Base-by-base conservation (phyloP, 2,888 invertebrate species). In the Thyatira batis region DNA sequence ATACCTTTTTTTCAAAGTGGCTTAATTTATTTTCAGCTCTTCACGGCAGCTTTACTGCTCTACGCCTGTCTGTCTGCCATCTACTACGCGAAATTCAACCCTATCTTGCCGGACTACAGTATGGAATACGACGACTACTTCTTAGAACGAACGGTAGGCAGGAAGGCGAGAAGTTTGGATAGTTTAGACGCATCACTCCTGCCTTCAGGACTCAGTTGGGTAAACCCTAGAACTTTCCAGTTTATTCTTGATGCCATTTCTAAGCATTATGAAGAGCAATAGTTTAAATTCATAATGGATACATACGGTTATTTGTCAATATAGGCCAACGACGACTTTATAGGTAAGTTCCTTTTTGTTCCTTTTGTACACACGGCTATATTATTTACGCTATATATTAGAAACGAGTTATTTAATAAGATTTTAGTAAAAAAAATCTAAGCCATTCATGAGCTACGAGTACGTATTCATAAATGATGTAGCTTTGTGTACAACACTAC, bases 71-170 rank as follows among this genome's bases (percentile, higher is more conserved):
- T 97, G 70, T 97, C 97, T 1, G 97, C 97, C 53, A 95, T 97
- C 75, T 97, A 97, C 86, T 97, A 96, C 86, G 96, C 97, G 51
- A 97, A 97, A 85, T 96, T 97, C 80, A 97, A 97, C 85, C 96
- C 96, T 49, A 93, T 96, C 57, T 92, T 95, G n/a, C 94, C 95
- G 53, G 96, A 96, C 82, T 95, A 95, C 80, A 95, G 95, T 71
- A 92, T 93, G 78, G 94, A 95, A 71, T 95, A 96, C 76, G 94
- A 94, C 55, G 95, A 95, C 78, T 95, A 96, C 76, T 94, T 95
- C 78, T 93, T 96, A 53, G 94, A 94, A 67, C 92, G 96, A 63
- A 94, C 95, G 9, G 92, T 95, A 11, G 92, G 92, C 63, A 90
- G 89, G 74, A 85, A 88, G 61, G 73, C 91, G 23, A 76, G 86